Evolutionary conservation across 2,113 vertebrate species (phyloP).

Genomic region (Cololabis saira): DNA sequence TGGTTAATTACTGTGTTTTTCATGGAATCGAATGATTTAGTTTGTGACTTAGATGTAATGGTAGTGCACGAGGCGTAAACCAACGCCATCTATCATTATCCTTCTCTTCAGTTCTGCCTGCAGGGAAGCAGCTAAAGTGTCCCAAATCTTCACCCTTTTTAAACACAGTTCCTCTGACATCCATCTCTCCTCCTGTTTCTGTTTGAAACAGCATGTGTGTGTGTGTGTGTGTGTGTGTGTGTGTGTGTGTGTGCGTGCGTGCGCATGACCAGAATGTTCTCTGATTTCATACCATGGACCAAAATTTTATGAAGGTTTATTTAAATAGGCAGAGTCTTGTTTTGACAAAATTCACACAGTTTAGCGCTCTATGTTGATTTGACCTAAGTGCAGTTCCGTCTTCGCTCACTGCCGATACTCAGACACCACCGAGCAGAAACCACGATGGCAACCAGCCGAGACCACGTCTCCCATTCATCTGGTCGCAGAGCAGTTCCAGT

Average conservation of each 20-base stretch:
- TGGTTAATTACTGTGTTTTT: constrained; percentile 25
- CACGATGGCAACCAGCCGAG: constrained; percentile 39
- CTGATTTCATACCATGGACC: constrained; percentile 44
- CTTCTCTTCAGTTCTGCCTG: constrained; percentile 17
- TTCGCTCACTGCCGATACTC: constrained; percentile 62
- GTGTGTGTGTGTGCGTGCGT: background rate
- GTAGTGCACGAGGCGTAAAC: constrained; percentile 7
- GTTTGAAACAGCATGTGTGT: constrained; percentile 24
- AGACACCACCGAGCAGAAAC: constrained; percentile 52
- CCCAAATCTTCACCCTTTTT: background rate
- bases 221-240: background rate
- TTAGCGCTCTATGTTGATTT: constrained; percentile 64
- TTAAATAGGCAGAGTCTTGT: constrained; percentile 70
- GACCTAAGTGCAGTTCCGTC: constrained; percentile 55
- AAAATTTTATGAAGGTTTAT: constrained; percentile 62
- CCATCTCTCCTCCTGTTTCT: constrained; percentile 21
- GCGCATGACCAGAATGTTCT: constrained; percentile 34
- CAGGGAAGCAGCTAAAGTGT: constrained; percentile 31
- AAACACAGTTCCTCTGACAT: constrained; percentile 17
- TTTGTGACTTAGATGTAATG: constrained; percentile 14
- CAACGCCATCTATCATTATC: constrained; percentile 1
- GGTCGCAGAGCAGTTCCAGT: constrained; percentile 49
- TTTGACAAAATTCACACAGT: constrained; percentile 72
- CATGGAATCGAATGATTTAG: constrained; percentile 17
- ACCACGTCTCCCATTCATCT: constrained; percentile 48